Evolutionary conservation across 2,113 vertebrate genomes (phyloP).

Genomic region (Pelusios castaneus): DNA sequence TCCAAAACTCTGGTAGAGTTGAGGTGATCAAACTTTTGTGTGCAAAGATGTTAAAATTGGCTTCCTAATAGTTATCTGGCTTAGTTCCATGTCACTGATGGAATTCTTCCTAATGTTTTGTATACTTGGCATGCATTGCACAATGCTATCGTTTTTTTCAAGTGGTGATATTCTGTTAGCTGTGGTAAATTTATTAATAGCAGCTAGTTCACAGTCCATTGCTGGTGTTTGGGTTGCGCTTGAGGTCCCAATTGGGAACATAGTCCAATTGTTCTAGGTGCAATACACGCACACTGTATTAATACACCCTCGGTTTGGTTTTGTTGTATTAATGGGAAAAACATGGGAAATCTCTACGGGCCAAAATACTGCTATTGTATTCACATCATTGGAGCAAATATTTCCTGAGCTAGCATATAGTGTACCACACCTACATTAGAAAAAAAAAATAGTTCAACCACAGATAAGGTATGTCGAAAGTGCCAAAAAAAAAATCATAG

Average conservation of each 20-base stretch:
- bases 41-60: background rate
- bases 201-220: background rate
- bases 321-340: background rate
- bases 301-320: background rate
- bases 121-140: background rate
- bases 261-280: background rate
- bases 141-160: background rate
- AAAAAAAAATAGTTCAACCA: background rate
- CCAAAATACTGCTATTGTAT: background rate
- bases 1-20: rapidly evolving
- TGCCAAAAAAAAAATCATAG: background rate
- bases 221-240: background rate
- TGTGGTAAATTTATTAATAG: background rate
- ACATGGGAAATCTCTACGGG: background rate
- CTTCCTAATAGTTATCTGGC: background rate
- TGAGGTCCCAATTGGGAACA: background rate
- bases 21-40: background rate
- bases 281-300: background rate
- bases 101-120: background rate
- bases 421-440: background rate
- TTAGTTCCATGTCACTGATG: background rate
- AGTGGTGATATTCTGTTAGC: rapidly evolving
- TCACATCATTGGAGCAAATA: background rate
- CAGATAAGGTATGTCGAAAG: background rate
- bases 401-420: background rate